These are phyloP conservation scores for Saguinus midas DNA, from an alignment of 2,113 vertebrate species.

Conservation along the genomic window DNA sequence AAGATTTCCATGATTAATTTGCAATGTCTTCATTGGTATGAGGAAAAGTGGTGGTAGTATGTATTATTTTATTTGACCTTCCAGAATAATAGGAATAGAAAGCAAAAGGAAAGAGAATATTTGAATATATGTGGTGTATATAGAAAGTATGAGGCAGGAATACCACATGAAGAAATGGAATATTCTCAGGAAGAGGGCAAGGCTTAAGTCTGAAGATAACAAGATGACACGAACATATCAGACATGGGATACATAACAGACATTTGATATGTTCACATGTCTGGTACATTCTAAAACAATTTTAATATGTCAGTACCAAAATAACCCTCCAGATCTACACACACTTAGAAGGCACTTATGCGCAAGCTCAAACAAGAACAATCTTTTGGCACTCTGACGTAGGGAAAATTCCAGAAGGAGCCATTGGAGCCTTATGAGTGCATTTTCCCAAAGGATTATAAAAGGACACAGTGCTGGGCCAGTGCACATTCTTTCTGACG, in stretches of 20 bases:
- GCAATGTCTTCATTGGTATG: background rate
- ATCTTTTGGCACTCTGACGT: conserved; percentile 26
- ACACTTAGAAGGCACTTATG: background rate
- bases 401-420: conserved; percentile 39
- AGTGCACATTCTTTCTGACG: conserved; percentile 67
- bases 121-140: background rate
- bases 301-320: conserved; percentile 13
- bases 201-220: background rate
- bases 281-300: background rate
- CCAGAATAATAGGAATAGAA: background rate
- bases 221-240: background rate
- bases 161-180: background rate
- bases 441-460: conserved; percentile 63
- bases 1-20: background rate
- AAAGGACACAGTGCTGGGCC: conserved; percentile 51
- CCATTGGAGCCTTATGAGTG: background rate
- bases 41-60: background rate
- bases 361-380: background rate
- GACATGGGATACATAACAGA: background rate
- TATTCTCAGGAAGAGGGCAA: background rate
- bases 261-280: background rate
- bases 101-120: background rate
- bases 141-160: background rate
- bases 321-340: background rate
- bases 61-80: background rate